These are phyloP conservation scores for Eurois occulta DNA, from an alignment of 2,888 invertebrate genomes.

Conservation along the genomic window DNA sequence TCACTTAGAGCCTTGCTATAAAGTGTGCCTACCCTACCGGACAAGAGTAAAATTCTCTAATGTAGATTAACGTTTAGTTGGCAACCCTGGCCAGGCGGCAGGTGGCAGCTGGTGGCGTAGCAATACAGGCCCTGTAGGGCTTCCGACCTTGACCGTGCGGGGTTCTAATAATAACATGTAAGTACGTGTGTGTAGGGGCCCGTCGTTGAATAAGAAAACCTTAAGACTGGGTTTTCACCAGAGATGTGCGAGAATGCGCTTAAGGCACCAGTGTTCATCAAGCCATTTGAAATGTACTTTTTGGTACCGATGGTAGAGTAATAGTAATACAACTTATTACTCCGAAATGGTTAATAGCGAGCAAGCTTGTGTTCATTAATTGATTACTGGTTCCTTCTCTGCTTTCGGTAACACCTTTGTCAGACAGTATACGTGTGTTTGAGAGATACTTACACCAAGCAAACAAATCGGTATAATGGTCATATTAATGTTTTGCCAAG, in stretches of 20 bases:
- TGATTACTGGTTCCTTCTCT: background rate
- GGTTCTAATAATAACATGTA: slow-evolving; percentile 22
- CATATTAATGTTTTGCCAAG: background rate
- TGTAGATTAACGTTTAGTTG: background rate
- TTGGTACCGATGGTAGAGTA: too few species aligned
- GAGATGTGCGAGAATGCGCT: too few species aligned
- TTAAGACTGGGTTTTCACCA: background rate
- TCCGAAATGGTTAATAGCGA: background rate
- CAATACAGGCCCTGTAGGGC: background rate
- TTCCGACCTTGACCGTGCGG: slow-evolving; percentile 40
- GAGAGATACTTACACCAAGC: background rate
- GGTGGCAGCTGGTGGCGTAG: slow-evolving; percentile 1
- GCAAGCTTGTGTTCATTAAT: background rate
- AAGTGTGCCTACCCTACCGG: background rate
- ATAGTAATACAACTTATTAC: too few species aligned
- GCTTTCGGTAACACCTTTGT: background rate
- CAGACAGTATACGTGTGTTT: background rate
- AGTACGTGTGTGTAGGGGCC: background rate
- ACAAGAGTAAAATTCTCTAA: background rate
- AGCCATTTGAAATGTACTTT: background rate
- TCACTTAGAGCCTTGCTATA: background rate
- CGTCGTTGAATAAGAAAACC: background rate
- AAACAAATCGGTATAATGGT: background rate
- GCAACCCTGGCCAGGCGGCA: background rate
- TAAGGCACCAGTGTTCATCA: too few species aligned